Conservation (phyloP, 2,888 invertebrate species). For the Chalcis sispes region DNA sequence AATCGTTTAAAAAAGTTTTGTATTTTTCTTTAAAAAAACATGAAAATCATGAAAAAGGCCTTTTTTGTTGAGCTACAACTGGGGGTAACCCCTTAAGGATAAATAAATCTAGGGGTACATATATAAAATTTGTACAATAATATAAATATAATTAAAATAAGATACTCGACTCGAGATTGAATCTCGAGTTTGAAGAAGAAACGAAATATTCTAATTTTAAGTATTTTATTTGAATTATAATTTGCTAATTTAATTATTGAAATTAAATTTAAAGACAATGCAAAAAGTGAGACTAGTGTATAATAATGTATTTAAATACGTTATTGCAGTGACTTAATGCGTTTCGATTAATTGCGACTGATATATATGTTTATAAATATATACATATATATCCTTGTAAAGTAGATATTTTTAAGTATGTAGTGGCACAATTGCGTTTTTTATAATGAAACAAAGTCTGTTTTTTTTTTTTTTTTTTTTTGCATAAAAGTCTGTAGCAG, state of each 20-base stretch:
- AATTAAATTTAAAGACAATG: too few relatives aligned
- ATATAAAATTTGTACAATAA: constrained; percentile 25
- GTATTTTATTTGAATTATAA: too few relatives aligned
- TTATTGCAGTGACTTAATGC: constrained; percentile 30
- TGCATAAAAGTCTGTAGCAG: constrained; percentile 26
- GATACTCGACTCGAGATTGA: background rate
- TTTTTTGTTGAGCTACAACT: too few relatives aligned
- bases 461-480: constrained; percentile 35
- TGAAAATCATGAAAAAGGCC: too few relatives aligned
- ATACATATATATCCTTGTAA: too few relatives aligned
- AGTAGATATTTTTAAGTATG: constrained; percentile 28
- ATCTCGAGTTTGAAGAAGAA: too few relatives aligned
- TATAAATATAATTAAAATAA: constrained; percentile 15
- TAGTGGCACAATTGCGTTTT: constrained; percentile 34
- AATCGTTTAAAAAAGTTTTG: too few relatives aligned
- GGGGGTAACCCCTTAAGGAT: too few relatives aligned
- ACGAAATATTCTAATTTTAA: background rate
- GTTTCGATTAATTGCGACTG: constrained; percentile 44
- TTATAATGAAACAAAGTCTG: constrained; percentile 24
- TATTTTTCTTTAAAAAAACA: too few relatives aligned
- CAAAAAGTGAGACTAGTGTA: constrained; percentile 33
- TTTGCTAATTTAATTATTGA: too few relatives aligned
- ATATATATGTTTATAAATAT: too few relatives aligned
- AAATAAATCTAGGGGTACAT: background rate
- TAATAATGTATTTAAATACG: constrained; percentile 36